Evolutionary conservation across 2,888 invertebrate genomes (phyloP).

Genomic region (Tipula helvola): DNA sequence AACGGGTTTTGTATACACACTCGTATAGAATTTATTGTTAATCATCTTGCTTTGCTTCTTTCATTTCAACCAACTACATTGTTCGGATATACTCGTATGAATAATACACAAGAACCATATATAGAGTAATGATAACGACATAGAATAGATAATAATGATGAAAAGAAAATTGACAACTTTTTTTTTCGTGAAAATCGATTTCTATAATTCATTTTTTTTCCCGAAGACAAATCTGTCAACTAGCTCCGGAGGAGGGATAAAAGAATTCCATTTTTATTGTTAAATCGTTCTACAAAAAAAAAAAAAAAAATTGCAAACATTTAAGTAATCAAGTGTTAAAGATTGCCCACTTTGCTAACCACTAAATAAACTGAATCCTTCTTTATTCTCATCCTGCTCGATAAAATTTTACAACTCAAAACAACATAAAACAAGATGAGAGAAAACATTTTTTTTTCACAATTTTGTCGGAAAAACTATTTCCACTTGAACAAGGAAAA

Average conservation of each 20-base stretch:
- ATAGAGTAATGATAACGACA: not conserved
- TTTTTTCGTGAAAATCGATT: not conserved
- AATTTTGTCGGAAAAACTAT: not conserved
- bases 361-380: not conserved
- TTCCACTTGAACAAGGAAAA: not conserved
- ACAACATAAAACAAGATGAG: not conserved
- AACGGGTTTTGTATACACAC: not conserved
- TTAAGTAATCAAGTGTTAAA: not conserved
- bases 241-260: not conserved
- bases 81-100: not conserved
- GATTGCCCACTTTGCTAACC: not conserved
- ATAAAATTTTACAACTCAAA: not conserved
- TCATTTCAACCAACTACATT: not conserved
- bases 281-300: not conserved
- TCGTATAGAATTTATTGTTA: not conserved
- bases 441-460: not conserved
- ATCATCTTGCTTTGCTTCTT: not conserved
- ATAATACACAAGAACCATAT: not conserved
- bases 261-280: not conserved
- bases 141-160: not conserved
- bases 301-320: not conserved
- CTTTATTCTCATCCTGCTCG: not conserved
- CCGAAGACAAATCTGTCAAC: not conserved
- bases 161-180: constrained; percentile 4
- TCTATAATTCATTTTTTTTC: not conserved